Evolutionary conservation across 2,888 invertebrate genomes (phyloP).

Genomic region (Celastrina argiolus): DNA sequence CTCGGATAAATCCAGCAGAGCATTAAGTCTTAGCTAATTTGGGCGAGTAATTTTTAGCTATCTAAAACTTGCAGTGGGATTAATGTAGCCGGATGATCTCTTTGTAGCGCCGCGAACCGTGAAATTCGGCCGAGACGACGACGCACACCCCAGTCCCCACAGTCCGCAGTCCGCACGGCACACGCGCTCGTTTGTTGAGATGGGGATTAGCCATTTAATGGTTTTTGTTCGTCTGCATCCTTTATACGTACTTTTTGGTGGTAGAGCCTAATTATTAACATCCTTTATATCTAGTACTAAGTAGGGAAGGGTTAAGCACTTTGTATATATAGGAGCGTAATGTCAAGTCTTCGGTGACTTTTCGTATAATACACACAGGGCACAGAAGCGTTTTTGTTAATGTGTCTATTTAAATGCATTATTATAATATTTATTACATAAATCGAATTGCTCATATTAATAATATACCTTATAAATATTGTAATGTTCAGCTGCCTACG

Average conservation of each 20-base stretch:
- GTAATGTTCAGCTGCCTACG: not conserved
- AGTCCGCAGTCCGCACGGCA: not conserved
- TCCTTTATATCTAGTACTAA: not conserved
- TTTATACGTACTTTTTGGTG: not conserved
- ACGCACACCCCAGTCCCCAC: conserved; percentile 22
- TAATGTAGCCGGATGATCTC: conserved; percentile 41
- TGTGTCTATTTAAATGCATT: not conserved
- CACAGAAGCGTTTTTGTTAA: too few relatives aligned
- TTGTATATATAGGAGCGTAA: not conserved
- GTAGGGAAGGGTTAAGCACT: not conserved
- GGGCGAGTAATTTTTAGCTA: conserved; percentile 37
- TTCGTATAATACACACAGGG: not conserved
- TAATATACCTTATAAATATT: not conserved
- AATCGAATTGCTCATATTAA: not conserved
- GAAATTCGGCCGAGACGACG: conserved; percentile 33
- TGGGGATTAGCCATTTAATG: conserved; percentile 9
- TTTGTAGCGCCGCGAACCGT: conserved; percentile 50
- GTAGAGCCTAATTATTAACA: not conserved
- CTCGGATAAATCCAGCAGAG: conserved; percentile 31
- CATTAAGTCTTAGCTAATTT: conserved; percentile 33
- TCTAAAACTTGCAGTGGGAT: conserved; percentile 38
- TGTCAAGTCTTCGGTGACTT: not conserved
- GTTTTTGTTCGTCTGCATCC: conserved; percentile 6
- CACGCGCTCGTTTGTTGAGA: not conserved
- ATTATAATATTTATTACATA: not conserved